Percentiles rank a stretch among this genome's conserved stretches.
phyloP scores from a whole-genome alignment of 2,797 vertebrate genomes.

The Sebastes hopkinsi region DNA sequence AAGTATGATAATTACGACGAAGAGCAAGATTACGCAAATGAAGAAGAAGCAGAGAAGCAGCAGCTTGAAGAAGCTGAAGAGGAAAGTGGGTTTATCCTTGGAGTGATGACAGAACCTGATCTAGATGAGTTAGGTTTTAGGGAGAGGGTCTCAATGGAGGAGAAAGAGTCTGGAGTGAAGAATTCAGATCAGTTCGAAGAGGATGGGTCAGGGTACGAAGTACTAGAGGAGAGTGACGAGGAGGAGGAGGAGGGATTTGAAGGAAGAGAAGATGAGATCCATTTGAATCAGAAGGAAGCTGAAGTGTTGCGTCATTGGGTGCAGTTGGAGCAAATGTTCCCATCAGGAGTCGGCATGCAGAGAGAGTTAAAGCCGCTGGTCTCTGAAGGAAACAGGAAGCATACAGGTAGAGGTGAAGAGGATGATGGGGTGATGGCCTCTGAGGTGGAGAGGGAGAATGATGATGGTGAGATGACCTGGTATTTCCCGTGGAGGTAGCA shows the following conservation, averaged over 20 bases:
- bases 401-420: neutral
- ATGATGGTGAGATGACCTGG: conserved; percentile 58
- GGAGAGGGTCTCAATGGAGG: neutral
- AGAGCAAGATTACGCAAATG: neutral
- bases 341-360: neutral
- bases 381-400: neutral
- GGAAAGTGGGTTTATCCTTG: neutral
- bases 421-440: neutral
- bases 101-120: neutral
- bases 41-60: neutral
- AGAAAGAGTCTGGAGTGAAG: neutral
- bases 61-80: conserved; percentile 22
- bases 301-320: neutral
- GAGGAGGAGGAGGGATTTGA: neutral
- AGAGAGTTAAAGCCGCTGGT: neutral
- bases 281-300: neutral
- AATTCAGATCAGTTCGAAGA: conserved; percentile 1
- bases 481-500: conserved; percentile 73
- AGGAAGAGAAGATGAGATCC: neutral
- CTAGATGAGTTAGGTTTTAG: conserved; percentile 2
- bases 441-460: conserved; percentile 14
- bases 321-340: neutral
- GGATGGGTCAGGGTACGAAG: conserved; percentile 5
- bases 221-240: neutral
- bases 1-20: neutral